Evolutionary conservation across 2,113 vertebrate species (phyloP).

Genomic region (Nansenia antarctica): DNA sequence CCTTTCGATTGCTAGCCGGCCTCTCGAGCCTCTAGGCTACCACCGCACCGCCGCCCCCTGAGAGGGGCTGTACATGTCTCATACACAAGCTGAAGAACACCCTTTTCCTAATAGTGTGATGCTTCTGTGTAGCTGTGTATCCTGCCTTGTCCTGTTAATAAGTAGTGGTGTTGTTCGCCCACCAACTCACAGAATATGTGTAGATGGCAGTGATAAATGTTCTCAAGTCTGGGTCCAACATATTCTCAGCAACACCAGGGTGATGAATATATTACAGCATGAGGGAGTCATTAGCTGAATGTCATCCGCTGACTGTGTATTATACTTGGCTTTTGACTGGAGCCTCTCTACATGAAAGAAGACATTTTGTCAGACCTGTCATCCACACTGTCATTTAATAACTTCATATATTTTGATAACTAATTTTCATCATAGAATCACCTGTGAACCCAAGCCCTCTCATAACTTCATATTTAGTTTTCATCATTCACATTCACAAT

Average conservation of each 20-base stretch:
- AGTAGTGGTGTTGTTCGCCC: constrained; percentile 24
- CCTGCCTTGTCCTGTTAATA: not conserved
- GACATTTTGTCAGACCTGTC: constrained; percentile 56
- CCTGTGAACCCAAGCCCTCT: constrained; percentile 17
- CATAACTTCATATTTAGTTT: too few relatives aligned
- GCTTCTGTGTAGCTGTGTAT: not conserved
- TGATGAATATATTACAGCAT: constrained; percentile 56
- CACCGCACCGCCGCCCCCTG: too few relatives aligned
- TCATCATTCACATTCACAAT: not conserved
- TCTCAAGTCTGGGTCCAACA: constrained; percentile 35
- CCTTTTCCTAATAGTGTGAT: too few relatives aligned
- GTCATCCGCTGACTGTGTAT: constrained; percentile 54
- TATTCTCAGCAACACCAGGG: constrained; percentile 57
- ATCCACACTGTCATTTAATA: constrained; percentile 54
- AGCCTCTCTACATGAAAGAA: constrained; percentile 54
- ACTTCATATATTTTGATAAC: constrained; percentile 44
- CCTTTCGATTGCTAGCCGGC: too few relatives aligned
- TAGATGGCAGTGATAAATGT: constrained; percentile 29
- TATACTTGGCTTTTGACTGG: constrained; percentile 42
- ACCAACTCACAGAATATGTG: constrained; percentile 16
- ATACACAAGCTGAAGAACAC: too few relatives aligned
- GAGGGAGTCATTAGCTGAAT: constrained; percentile 66
- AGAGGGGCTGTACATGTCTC: too few relatives aligned
- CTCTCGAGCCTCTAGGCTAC: too few relatives aligned
- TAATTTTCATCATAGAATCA: constrained; percentile 38